A percentile compares a stretch with the other conserved stretches of the same genome.
Evolutionary conservation across 2,113 vertebrate genomes (phyloP).

Genomic region (Chionomys nivalis): DNA sequence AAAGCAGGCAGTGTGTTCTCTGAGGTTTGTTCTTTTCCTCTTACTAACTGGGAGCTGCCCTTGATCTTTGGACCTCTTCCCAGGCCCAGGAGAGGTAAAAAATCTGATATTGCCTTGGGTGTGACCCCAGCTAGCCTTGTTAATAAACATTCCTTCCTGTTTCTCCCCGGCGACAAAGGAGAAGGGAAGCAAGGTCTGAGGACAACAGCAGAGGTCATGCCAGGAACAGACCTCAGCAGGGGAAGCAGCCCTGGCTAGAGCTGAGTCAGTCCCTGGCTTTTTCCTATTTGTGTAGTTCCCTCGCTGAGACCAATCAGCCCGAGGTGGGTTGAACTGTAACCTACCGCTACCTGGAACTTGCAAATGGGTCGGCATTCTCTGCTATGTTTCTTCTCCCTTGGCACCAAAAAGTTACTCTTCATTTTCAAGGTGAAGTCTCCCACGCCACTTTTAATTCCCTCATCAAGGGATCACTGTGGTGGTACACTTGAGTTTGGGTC

Average conservation of each 20-base stretch:
- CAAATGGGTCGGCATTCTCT: background rate
- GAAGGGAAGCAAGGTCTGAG: slow-evolving; percentile 32
- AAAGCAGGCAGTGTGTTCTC: slow-evolving; percentile 1
- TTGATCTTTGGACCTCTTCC: slow-evolving; percentile 55
- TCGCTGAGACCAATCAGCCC: background rate
- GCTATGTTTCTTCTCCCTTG: background rate
- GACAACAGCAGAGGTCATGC: background rate
- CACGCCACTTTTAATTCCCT: background rate
- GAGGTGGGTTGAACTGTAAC: background rate
- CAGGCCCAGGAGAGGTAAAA: slow-evolving; percentile 45
- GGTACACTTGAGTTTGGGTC: background rate
- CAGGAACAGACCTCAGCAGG: background rate
- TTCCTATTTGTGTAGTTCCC: slow-evolving; percentile 59
- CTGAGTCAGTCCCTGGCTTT: slow-evolving; percentile 57
- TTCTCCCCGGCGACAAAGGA: slow-evolving; percentile 54
- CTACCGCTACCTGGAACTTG: slow-evolving; percentile 18
- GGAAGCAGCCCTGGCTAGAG: background rate
- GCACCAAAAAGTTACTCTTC: slow-evolving; percentile 35
- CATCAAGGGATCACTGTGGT: slow-evolving; percentile 1
- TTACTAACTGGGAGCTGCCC: background rate
- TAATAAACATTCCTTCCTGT: slow-evolving; percentile 75
- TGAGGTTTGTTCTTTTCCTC: slow-evolving; percentile 18
- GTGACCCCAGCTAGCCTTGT: slow-evolving; percentile 45
- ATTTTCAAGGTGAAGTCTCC: background rate
- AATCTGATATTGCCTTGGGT: slow-evolving; percentile 56